Base-by-base conservation (phyloP, 2,888 invertebrate genomes). In the Dexiosoma caninum region DNA sequence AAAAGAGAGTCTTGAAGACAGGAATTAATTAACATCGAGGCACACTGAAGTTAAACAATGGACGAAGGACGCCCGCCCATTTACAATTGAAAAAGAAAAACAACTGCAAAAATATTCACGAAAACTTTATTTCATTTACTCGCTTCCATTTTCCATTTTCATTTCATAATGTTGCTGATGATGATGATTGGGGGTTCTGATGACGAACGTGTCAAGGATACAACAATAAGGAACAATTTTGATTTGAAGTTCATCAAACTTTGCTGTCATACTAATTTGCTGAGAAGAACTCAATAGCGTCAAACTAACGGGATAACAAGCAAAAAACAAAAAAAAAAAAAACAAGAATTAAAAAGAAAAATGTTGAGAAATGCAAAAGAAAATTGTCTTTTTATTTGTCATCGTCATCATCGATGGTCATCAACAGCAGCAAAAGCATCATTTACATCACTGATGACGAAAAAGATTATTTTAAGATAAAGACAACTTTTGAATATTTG, bases 21-120 rank as follows among this genome's bases (percentile, higher is more conserved):
- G 85, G 89, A 89, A 89, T 89, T 89, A 89, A 89, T 89, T 89
- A 89, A 88, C 88, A 87, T 85, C 84, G 78, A 81, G 75, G 64
- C 81, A 51, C 60, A 75, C 69, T 69, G 49, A 77, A 30, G 57
- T 67, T 64, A 81, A 77, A 81, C 77, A 81, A 81, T 74, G 74
- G 81, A 62, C 64, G 69, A 77, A 51, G 55, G 67, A 76, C 76
- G 51, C 67, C 77, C 55, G 42, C 69, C 62, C 55, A 72, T 37
- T n/a, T 53, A 30, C 16, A 16, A 6, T 30, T 27, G n/a, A 8
- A 27, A 69, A 64, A 40, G 27, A 19, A 66, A 37, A 37, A 78
- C 42, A 71, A 59, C 37, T 30, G 46, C 67, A 66, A 62, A 69
- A 72, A 71, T 67, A 62, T 60, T 40, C 37, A 59, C 16, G 44